Evolutionary conservation across 2,888 invertebrate species (phyloP).

Genomic region (Cataglyphis livida): DNA sequence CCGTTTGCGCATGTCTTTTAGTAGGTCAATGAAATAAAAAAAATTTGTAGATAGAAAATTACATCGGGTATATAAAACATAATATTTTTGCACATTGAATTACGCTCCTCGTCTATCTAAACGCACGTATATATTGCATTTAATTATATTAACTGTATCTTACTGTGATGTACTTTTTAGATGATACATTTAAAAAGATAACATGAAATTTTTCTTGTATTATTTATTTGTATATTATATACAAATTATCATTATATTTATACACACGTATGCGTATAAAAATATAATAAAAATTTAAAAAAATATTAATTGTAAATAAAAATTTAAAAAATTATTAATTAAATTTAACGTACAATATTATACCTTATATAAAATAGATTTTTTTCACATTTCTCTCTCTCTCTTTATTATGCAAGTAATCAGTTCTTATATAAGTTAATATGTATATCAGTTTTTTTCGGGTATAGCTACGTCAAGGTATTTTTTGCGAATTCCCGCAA

Average conservation of each 20-base stretch:
- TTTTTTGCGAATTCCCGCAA: slow-evolving; percentile 29
- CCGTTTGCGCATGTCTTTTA: slow-evolving; percentile 65
- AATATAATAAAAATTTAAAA: neutral
- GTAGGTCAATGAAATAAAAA: slow-evolving; percentile 57
- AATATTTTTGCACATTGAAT: neutral
- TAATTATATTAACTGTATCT: neutral
- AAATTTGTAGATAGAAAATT: neutral
- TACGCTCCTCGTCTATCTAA: neutral
- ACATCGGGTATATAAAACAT: neutral
- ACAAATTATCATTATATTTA: neutral
- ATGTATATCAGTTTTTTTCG: slow-evolving; percentile 2
- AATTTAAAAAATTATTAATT: neutral
- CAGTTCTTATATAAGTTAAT: neutral
- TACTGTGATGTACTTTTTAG: neutral
- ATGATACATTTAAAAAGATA: neutral
- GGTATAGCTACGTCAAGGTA: neutral
- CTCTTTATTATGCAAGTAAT: neutral
- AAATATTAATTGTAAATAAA: neutral
- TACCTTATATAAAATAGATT: neutral
- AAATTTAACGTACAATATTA: neutral
- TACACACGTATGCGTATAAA: neutral
- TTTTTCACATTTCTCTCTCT: neutral
- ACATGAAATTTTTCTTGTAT: neutral
- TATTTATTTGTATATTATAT: neutral
- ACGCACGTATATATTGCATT: neutral